Evolutionary conservation across 2,113 vertebrate genomes (phyloP), one percentile per base, ranked within the genome.

Genomic region (Dasyprocta punctata): DNA sequence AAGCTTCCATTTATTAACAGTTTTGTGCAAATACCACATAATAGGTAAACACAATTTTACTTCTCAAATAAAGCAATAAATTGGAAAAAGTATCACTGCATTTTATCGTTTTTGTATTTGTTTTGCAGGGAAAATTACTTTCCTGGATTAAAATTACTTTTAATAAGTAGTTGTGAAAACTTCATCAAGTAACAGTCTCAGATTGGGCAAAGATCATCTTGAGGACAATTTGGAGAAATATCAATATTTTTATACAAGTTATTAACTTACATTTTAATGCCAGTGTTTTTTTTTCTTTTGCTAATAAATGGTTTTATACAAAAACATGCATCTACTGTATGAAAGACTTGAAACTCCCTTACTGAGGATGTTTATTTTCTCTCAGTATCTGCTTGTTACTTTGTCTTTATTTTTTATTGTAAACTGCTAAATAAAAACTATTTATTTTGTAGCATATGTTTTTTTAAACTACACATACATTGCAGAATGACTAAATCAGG

Each of bases 131-230:
- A 75, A 90, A 89, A 92, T 83, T 92, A 89, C 44, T 69, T 96
- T 89, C 65, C 86, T 61, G 12, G 36, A 67, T 82, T 82, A 78
- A 94, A 77, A 89, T 85, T 41, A 58, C 24, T 60, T 87, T 82
- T 82, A 96, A 80, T 71, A 90, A 88, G 61, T 85, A 75, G 89
- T 63, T 88, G 52, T 87, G 28, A 83, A 86, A 80, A 47, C 87
- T 84, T 95, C 20, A 86, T 80, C 3, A 95, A 92, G 86, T 94
- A 92, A 88, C 49, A 63, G 41, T 54, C 52, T 86, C 36, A 89
- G 2, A 87, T 90, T 58, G 41, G 2, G 7, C n/a, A 90, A 91
- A 94, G 52, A 92, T 86, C 28, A 85, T 38, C 47, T 52, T 38
- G 22, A 85, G 54, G 58, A 80, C 95, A 92, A 38, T 81, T 58